Evolutionary conservation across 2,888 invertebrate species (phyloP).

Genomic region (Sphinx pinastri): DNA sequence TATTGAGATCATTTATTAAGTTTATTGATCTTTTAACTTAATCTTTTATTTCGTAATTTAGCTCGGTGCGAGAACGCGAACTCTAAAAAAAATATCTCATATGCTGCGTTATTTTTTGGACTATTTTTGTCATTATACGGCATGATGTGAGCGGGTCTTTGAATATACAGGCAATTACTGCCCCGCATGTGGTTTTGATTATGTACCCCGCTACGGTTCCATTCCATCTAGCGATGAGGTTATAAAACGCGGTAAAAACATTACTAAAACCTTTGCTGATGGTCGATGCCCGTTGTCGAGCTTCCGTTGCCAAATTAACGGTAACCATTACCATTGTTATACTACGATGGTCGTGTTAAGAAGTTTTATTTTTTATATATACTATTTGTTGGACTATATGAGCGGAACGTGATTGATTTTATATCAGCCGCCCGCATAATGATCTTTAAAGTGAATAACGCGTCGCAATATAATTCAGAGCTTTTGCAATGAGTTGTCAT

Average conservation of each 20-base stretch:
- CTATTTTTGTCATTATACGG: constrained; percentile 84
- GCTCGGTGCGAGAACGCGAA: constrained; percentile 80
- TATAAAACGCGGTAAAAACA: constrained; percentile 75
- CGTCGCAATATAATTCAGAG: neutral
- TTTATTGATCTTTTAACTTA: constrained; percentile 85
- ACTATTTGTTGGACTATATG: neutral
- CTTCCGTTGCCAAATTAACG: constrained; percentile 82
- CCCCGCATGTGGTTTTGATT: constrained; percentile 83
- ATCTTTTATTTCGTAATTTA: constrained; percentile 85
- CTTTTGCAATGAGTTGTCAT: neutral
- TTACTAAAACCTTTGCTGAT: constrained; percentile 71
- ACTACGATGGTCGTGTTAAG: constrained; percentile 29
- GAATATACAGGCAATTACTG: constrained; percentile 83
- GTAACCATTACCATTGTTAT: constrained; percentile 72
- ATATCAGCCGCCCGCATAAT: neutral
- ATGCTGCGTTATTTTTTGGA: constrained; percentile 81
- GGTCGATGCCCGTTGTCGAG: constrained; percentile 72
- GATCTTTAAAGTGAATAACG: constrained; percentile 9
- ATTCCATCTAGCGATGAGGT: constrained; percentile 76
- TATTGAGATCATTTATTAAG: constrained; percentile 85
- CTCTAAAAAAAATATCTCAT: constrained; percentile 81
- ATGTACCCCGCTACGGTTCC: constrained; percentile 74
- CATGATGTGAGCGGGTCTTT: constrained; percentile 82
- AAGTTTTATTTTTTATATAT: constrained; percentile 22
- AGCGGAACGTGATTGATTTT: constrained; percentile 9